A percentile compares a stretch with the other conserved stretches of the same genome.
These are phyloP conservation scores for Saguinus midas DNA, from an alignment of 2,113 vertebrate genomes.

Conservation along the genomic window DNA sequence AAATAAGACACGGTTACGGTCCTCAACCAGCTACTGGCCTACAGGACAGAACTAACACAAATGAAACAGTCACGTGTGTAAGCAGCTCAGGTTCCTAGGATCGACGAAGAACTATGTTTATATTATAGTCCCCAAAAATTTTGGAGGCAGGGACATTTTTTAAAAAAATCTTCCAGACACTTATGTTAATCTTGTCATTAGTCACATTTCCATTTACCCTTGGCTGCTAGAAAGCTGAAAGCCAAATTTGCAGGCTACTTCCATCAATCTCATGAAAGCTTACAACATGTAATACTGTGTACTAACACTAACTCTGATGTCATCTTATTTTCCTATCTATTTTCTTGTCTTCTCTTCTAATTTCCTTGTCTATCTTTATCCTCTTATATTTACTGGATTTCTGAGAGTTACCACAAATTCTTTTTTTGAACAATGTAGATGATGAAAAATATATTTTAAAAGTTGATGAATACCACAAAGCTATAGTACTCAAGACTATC, in stretches of 20 bases:
- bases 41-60: not conserved
- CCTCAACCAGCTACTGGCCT: not conserved
- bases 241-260: not conserved
- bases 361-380: not conserved
- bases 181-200: not conserved
- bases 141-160: not conserved
- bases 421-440: not conserved
- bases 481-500: not conserved
- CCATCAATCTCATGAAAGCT: not conserved
- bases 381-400: not conserved
- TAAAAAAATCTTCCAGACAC: not conserved
- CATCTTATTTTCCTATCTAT: not conserved
- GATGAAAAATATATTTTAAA: not conserved
- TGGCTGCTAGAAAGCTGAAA: constrained; percentile 2
- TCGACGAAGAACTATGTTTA: not conserved
- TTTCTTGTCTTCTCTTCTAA: not conserved
- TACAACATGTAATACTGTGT: not conserved
- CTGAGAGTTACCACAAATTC: not conserved
- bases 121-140: not conserved
- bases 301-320: not conserved
- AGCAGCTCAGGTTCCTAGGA: not conserved
- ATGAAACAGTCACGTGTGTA: not conserved
- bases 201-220: not conserved
- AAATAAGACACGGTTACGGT: not conserved
- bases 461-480: not conserved